A percentile compares a stretch with the other conserved stretches of the same genome.
phyloP scores from a whole-genome alignment of 2,113 vertebrate species.

The Colaptes auratus region DNA sequence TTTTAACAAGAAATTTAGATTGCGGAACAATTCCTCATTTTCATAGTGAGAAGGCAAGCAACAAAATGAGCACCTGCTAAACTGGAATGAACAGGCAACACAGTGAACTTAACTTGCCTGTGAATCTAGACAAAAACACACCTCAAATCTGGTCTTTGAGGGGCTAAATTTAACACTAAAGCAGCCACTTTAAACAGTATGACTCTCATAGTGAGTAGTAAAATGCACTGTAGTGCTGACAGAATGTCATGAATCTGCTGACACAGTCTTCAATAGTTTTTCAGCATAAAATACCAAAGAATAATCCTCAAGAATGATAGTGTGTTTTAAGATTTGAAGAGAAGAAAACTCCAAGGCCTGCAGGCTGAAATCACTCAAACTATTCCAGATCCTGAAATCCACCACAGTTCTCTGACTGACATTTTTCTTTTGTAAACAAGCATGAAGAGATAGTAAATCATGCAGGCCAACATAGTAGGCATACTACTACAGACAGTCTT shows the following conservation, averaged over 20 bases:
- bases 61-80: not conserved
- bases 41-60: not conserved
- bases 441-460: not conserved
- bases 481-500: not conserved
- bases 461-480: not conserved
- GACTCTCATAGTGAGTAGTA: not conserved
- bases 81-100: not conserved
- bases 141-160: not conserved
- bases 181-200: not conserved
- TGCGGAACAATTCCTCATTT: not conserved
- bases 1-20: not conserved
- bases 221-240: not conserved
- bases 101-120: not conserved
- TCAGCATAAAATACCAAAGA: not conserved
- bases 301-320: not conserved
- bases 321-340: not conserved
- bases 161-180: not conserved
- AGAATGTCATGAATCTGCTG: not conserved
- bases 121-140: not conserved
- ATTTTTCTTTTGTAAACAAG: not conserved
- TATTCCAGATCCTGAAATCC: not conserved
- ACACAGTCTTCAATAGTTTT: not conserved
- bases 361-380: not conserved
- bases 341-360: not conserved
- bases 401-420: not conserved